These are phyloP conservation scores for Drosophila paranaensis DNA, from an alignment of 2,888 invertebrate species.

Conservation along the genomic window DNA sequence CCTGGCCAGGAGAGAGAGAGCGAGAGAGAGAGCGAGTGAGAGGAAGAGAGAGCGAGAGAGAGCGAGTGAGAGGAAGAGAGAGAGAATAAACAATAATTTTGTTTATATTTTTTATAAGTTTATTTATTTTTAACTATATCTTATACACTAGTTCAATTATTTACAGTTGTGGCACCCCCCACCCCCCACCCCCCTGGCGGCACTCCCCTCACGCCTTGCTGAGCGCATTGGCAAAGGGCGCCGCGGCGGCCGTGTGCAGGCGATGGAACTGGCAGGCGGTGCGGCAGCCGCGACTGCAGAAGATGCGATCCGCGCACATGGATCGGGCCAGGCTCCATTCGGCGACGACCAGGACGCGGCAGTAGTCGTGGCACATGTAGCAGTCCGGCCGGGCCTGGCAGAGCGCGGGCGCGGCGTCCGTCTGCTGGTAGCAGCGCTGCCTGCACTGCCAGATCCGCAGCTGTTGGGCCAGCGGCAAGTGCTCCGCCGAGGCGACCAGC, in stretches of 20 bases:
- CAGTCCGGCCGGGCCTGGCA: conserved; percentile 68
- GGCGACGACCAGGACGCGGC: conserved; percentile 63
- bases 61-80: background rate
- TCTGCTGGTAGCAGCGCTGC: conserved; percentile 57
- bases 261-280: conserved; percentile 65
- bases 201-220: conserved; percentile 9
- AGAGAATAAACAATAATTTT: background rate
- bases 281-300: conserved; percentile 70
- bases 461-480: conserved; percentile 27
- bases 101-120: background rate
- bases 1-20: conserved; percentile 46
- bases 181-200: background rate
- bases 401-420: conserved; percentile 22
- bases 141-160: conserved; percentile 9
- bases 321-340: conserved; percentile 57
- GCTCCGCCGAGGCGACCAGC: conserved; percentile 42
- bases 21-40: too few species aligned
- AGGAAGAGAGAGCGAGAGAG: background rate
- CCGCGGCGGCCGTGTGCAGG: conserved; percentile 13
- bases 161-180: conserved; percentile 7
- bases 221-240: conserved; percentile 27
- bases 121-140: conserved; percentile 26
- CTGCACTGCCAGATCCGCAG: conserved; percentile 56
- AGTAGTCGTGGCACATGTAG: conserved; percentile 76
- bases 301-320: conserved; percentile 69